Evolutionary conservation across 2,113 vertebrate genomes (phyloP), one percentile per base, ranked within the genome.

Genomic region (Zosterops borbonicus): DNA sequence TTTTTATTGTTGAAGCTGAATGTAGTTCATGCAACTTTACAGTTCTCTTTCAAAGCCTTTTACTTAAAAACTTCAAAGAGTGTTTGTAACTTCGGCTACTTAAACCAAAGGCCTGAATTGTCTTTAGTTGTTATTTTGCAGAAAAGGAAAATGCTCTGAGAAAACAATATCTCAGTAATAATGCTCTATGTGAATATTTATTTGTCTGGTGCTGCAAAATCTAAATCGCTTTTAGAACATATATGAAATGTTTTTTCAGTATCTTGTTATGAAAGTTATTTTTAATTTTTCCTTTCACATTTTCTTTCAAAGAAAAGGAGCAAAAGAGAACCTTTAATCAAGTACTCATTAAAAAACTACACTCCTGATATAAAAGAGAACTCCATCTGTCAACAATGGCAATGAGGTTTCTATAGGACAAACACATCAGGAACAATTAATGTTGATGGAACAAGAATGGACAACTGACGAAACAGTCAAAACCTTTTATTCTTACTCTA

Each of bases 391-490:
- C 89, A 95, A 82, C 80, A 95, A 79, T 12, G 28, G 75, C 81
- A 91, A 94, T 28, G 90, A 95, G 46, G 68, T 86, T 95, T 92
- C 81, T 59, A 89, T 6, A 84, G 90, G 78, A 94, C 68, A 95
- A 95, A 95, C 79, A 78, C 10, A 90, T 83, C 75, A 95, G 77
- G 75, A 91, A 96, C 93, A 95, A 94, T 92, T 96, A 93, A 91
- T 29, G 60, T 56, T 93, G 94, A 88, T 93, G 62, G 35, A 96
- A 87, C 39, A 81, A 92, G 81, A 95, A 92, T 39, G 75, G 92
- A 91, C 86, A 95, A 91, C 31, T n/a, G 76, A 86, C 28, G 88
- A 95, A 92, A 91, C 35, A 94, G 53, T 87, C 88, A 92, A 83
- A 95, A 91, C 28, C 74, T 87, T 82, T 92, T 79, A 91, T 58